Evolutionary conservation across 2,888 invertebrate species (phyloP).

Genomic region (Lochmaea capreae): DNA sequence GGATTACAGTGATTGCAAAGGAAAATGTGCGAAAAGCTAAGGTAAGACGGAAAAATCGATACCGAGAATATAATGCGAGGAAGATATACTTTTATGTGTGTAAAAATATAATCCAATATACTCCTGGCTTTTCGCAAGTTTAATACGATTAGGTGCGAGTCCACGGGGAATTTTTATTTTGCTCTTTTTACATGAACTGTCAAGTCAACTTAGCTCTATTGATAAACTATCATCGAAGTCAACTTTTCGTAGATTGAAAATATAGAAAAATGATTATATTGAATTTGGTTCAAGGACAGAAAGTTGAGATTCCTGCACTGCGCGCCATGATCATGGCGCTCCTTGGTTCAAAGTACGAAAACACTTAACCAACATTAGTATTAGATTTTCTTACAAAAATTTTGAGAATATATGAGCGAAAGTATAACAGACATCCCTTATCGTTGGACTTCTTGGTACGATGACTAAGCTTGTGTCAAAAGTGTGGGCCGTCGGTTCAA

Average conservation of each 20-base stretch:
- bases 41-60: constrained; percentile 30
- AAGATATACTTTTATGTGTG: constrained; percentile 10
- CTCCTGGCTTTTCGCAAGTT: background rate
- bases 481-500: too few relatives aligned
- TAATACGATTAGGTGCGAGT: background rate
- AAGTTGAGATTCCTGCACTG: too few relatives aligned
- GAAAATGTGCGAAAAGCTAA: constrained; percentile 29
- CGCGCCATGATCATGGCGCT: too few relatives aligned
- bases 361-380: too few relatives aligned
- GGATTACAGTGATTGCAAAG: constrained; percentile 38
- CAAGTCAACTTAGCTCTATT: background rate
- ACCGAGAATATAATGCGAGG: constrained; percentile 8
- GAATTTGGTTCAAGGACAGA: too few relatives aligned
- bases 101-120: constrained; percentile 8
- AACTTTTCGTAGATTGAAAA: background rate
- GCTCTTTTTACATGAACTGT: background rate
- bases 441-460: too few relatives aligned
- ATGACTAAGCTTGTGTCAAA: too few relatives aligned
- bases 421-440: too few relatives aligned
- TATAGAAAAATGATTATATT: too few relatives aligned
- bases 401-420: too few relatives aligned
- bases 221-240: background rate
- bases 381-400: too few relatives aligned
- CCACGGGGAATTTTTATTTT: constrained; percentile 1
- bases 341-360: too few relatives aligned